Evolutionary conservation across 2,797 vertebrate genomes (phyloP), one percentile per base, ranked within the genome.

Genomic region (Alca torda): DNA sequence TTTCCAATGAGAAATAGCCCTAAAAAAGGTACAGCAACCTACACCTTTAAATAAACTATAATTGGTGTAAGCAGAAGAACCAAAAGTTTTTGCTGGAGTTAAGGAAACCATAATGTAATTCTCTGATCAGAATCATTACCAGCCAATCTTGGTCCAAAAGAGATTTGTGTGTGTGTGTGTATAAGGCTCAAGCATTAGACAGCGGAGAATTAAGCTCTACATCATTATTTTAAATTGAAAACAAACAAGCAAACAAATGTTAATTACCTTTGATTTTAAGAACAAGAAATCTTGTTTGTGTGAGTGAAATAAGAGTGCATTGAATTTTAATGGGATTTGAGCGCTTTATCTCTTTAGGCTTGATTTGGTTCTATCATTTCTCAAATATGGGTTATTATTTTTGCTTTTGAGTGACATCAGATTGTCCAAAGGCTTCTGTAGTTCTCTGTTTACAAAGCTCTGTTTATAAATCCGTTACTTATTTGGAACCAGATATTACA

Each of bases 221-320:
- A 87, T 92, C 89, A 61, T 95, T 91, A 96, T 84, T 94, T 95
- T 90, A 95, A 96, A 96, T 95, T 92, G 69, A 95, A 96, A 95
- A 67, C 84, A 95, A 96, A 90, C 70, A 94, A 74, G 56, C 41
- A 94, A 94, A 76, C 94, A 93, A 94, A 92, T 68, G 70, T 89
- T 93, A 95, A 95, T 94, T 96, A 90, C 45, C 35, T 88, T 88
- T 93, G 82, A 92, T 96, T 96, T 93, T 60, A 84, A 90, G 78
- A 92, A 75, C 51, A 94, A 80, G 86, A 91, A 92, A 61, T 43
- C n/a, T 80, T 86, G 79, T 86, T 92, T 93, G 46, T 28, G 8
- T 53, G 46, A 93, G 56, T 54, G 70, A 87, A 95, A 74, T 61
- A 67, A 68, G 57, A 93, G 7, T 48, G 61, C 9, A 6, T 5